Evolutionary conservation across 2,113 vertebrate genomes (phyloP), one percentile per base, ranked within the genome.

Genomic region (Sinocyclocheilus rhinocerous): DNA sequence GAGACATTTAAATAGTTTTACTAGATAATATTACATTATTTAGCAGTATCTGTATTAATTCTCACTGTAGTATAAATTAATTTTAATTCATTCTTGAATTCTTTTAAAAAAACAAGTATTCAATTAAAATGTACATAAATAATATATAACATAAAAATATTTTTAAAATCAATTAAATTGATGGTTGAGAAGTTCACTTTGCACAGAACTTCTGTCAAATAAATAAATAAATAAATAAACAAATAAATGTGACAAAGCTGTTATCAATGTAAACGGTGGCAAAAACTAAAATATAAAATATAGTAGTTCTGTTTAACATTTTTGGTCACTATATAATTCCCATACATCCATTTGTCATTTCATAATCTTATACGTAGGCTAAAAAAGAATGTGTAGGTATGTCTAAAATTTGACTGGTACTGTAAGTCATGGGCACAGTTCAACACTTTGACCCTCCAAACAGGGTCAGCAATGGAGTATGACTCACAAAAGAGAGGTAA

Each of bases 401-500:
- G 55, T n/a, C n/a, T 16, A 22, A 50, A 48, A 22, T 69, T 20
- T 26, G 39, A 67, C 4, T 48, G 4, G 22, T 65, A 78, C 50
- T 29, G 15, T 52, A 61, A n/a, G 20, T 42, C 36, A 72, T 22
- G 36, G 9, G 10, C 9, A n/a, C 20, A 59, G 15, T 76, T 52
- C 10, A 26, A 13, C 26, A 59, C 52, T 33, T 36, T n/a, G 36
- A 12, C 5, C 15, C 2, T 61, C 61, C 59, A 81, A 13, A 81
- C 39, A 0, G 61, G 59, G 59, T 26, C 59, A 81, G 45, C 29
- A 79, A 70, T 39, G 7, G 33, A 9, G 70, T 65, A 59, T 77
- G 78, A 82, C 45, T 72, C 81, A 84, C 10, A 9, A 26, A 72
- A 73, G 85, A 76, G n/a, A 59, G 45, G 82, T 76, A 76, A 50